Evolutionary conservation across 2,888 invertebrate species (phyloP), one percentile per base, ranked within the genome.

Genomic region (Cephus rjabovi): DNA sequence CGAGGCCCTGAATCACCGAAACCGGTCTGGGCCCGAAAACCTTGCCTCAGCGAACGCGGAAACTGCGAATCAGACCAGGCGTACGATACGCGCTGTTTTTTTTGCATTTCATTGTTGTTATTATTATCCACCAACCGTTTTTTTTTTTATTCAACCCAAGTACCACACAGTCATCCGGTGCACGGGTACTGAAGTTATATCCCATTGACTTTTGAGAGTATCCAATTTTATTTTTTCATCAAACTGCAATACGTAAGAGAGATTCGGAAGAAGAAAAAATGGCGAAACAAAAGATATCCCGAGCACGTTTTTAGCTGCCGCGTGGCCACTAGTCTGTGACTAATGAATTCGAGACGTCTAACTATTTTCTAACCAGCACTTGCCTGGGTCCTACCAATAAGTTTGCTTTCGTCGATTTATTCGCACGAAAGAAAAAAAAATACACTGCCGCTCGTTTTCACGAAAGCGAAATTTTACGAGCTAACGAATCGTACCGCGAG

Each of bases 21-120:
- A 79, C 76, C 76, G 73, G 68, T 74, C 78, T 69, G 78, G 68
- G 40, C 76, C 78, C 73, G 11, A 76, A 79, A 80, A 75, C 80
- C 81, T 80, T 81, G 78, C 82, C 82, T 83, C 80, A 56, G 85
- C 86, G 87, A 87, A 88, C 86, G 86, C 88, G 88, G 88, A 88
- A 88, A 88, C 85, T 84, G 77, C 80, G 81, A 83, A 81, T 34
- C 23, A 12, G 34, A 11, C 31, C 71, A 12, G 6, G 12, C 34
- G 3, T 33, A 71, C 12, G 71, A n/a, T 15, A 35, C 9, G 34
- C 23, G 74, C 34, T 12, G n/a, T 35, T 37, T 37, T 37, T 34
- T 74, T 37, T 34, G 15, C 35, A 35, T 35, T 34, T 12, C 74
- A 23, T 74, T 78, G 77, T 80, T 23, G 23, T 40, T 23, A 40